Evolutionary conservation across 2,888 invertebrate species (phyloP), one percentile per base, ranked within the genome.

Genomic region (Yponomeuta plumbellus): DNA sequence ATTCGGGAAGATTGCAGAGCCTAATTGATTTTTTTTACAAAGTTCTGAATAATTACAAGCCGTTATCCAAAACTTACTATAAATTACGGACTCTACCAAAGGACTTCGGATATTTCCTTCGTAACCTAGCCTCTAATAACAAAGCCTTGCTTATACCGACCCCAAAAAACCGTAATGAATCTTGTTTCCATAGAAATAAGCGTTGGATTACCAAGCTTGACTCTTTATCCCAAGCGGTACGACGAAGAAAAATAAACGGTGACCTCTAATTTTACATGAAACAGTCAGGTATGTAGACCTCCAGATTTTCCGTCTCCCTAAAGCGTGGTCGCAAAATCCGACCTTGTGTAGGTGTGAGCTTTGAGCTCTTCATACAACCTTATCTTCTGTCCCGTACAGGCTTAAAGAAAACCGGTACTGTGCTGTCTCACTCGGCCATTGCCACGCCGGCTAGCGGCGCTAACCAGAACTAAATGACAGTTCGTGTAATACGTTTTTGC

Each of bases 361-460:
- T 78, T 79, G 80, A 81, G 84, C 81, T 80, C n/a, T n/a, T n/a
- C 80, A 71, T 71, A 69, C 68, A 40, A 66, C 69, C 34, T 21
- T 13, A 17, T 22, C 66, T 26, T 61, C 65, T 64, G 0, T 78
- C 81, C 70, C 76, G 34, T 61, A 79, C 75, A 2, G 71, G 69
- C 76, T 0, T 61, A 26, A 6, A 8, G 3, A 17, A 2, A n/a
- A 23, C 21, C 57, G 13, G 13, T 44, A 67, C 20, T 8, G 26
- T 17, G 13, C 65, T 65, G 26, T 65, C 59, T 59, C 59, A 22
- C 59, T 65, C 59, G 26, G 65, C 21, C 10, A 57, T 57, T 5
- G 66, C 22, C 10, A 17, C 85, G 88, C 84, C 84, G 79, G 72
- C 87, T 88, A 76, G 80, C 83, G 90, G 83, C 75, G 72, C 74